Base-by-base conservation (phyloP, 1,140 invertebrate genomes). In the Zaprionus gabonicus region DNA sequence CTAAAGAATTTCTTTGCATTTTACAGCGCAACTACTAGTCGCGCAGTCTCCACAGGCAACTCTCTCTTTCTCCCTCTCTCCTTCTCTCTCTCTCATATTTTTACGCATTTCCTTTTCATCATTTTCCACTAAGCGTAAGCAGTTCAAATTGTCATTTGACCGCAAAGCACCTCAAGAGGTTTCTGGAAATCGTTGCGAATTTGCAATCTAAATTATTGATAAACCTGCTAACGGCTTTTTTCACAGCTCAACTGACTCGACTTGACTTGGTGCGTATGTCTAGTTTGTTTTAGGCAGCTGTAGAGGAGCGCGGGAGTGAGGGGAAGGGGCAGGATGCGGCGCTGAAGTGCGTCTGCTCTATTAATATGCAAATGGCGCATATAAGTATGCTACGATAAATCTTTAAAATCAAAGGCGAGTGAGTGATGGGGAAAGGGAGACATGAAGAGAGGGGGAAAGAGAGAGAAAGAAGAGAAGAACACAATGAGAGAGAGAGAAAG, bases 341-440 rank as follows among this genome's bases (percentile, higher is more conserved):
- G 23, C 6, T 23, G 55, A 58, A 67, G 55, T 56, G 41, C n/a
- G 70, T 78, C 66, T 84, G 78, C 66, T 70, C 78, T 67, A 88
- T 90, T 87, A 88, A 87, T 88, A 90, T 88, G 84, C 70, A 90
- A 90, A 88, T 90, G 81, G 78, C 78, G 81, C 85, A 76, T 58
- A 84, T 88, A 88, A 88, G 84, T 84, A 81, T 88, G 84, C 85
- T 81, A 81, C 38, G 81, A 88, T 88, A 88, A 88, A 90, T 88
- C 85, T 81, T 90, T 88, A 88, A 87, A 90, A 90, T 88, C 84
- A 88, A 88, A 88, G 83, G 76, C 78, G 44, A 59, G 46, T 27
- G 56, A 27, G 41, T 46, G n/a, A 27, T 38, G 1, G 12, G 2
- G 38, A 9, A 7, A 6, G 28, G 28, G 28, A 9, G 28, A 3